Evolutionary conservation across 2,888 invertebrate species (phyloP).

Genomic region (Hyposoter didymator): DNA sequence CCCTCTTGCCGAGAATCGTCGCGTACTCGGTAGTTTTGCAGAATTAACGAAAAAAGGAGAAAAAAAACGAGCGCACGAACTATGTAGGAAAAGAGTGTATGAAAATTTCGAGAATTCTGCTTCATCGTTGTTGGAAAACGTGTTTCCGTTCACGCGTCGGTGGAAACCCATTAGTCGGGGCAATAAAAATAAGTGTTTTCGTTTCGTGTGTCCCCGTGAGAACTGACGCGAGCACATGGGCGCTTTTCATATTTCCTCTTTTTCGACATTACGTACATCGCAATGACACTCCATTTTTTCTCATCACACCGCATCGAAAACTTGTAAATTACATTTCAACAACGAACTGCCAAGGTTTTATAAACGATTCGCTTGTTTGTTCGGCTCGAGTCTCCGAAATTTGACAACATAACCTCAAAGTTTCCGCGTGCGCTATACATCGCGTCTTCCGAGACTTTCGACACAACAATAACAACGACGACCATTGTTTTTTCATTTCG

Average conservation of each 20-base stretch:
- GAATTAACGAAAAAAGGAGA: not conserved
- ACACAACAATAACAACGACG: too few relatives aligned
- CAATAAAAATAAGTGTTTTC: not conserved
- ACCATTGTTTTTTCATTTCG: too few relatives aligned
- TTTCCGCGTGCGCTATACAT: constrained; percentile 25
- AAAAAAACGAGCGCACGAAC: not conserved
- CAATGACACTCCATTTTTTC: not conserved
- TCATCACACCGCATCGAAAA: not conserved
- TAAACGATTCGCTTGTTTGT: not conserved
- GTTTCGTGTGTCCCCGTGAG: constrained; percentile 9
- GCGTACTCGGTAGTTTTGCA: not conserved
- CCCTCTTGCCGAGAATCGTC: not conserved
- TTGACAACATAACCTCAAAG: constrained; percentile 52
- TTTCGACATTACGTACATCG: not conserved
- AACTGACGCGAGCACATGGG: constrained; percentile 41
- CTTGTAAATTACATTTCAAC: not conserved
- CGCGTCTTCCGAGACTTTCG: too few relatives aligned
- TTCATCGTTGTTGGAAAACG: not conserved
- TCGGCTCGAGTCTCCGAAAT: not conserved
- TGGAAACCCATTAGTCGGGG: not conserved
- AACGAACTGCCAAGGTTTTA: not conserved
- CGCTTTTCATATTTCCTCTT: not conserved
- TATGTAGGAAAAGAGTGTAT: not conserved
- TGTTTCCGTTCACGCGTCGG: not conserved
- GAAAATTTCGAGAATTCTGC: not conserved